Evolutionary conservation across 2,888 invertebrate species (phyloP).

Genomic region (Yponomeuta evonymella): DNA sequence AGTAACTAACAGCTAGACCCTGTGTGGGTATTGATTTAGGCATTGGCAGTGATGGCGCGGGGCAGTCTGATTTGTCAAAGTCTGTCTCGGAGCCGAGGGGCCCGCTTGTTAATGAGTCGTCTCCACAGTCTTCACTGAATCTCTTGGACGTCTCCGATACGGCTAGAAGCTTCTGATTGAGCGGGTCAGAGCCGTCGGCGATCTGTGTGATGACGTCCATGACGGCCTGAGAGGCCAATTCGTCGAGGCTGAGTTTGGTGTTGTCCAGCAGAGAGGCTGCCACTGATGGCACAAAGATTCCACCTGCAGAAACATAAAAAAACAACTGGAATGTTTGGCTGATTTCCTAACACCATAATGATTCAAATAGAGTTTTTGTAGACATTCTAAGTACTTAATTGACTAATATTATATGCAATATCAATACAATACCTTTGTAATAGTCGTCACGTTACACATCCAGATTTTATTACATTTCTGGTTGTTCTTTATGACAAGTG

Average conservation of each 20-base stretch:
- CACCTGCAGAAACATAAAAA: slow-evolving; percentile 42
- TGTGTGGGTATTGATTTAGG: slow-evolving; percentile 58
- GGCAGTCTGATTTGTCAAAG: slow-evolving; percentile 57
- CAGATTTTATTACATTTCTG: too few species aligned
- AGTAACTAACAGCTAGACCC: slow-evolving; percentile 64
- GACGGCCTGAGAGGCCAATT: slow-evolving; percentile 79
- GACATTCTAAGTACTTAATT: too few species aligned
- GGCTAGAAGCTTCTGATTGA: slow-evolving; percentile 68
- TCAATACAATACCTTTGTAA: too few species aligned
- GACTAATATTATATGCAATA: too few species aligned
- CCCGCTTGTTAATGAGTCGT: slow-evolving; percentile 52
- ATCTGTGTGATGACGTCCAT: slow-evolving; percentile 80
- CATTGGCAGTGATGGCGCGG: slow-evolving; percentile 61
- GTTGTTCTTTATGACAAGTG: too few species aligned
- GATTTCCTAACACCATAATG: too few species aligned
- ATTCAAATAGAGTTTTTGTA: too few species aligned
- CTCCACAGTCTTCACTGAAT: slow-evolving; percentile 63
- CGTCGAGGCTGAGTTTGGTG: slow-evolving; percentile 63
- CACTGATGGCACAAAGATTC: slow-evolving; percentile 75
- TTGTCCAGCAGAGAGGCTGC: slow-evolving; percentile 73
- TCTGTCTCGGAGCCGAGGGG: slow-evolving; percentile 51
- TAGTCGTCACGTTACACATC: too few species aligned
- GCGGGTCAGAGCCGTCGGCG: slow-evolving; percentile 73
- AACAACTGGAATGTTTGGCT: neutral
- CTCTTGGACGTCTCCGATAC: slow-evolving; percentile 61